phyloP scores from a whole-genome alignment of 2,888 invertebrate species.

The Dendrolimus houi region DNA sequence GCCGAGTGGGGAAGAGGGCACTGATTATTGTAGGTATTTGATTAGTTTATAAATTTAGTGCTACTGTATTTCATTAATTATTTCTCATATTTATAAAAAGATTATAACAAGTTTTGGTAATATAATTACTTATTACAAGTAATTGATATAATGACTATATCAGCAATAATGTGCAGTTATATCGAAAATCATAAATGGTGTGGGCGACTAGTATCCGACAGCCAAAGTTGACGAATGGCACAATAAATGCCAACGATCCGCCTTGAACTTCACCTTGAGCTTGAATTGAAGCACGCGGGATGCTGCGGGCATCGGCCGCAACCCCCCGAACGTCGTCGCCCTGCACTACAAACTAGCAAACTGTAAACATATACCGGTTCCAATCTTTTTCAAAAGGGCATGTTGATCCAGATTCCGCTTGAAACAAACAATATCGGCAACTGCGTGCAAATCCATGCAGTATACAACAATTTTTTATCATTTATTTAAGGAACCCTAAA shows the following conservation, averaged over 20 bases:
- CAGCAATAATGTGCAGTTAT: neutral
- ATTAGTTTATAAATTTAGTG: too few species aligned
- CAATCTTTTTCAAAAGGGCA: slow-evolving; percentile 49
- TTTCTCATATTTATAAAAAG: too few species aligned
- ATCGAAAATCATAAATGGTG: neutral
- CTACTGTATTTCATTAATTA: too few species aligned
- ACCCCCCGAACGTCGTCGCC: slow-evolving; percentile 18
- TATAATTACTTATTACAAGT: too few species aligned
- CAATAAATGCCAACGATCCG: slow-evolving; percentile 69
- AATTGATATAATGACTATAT: too few species aligned
- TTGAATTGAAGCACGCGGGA: slow-evolving; percentile 32
- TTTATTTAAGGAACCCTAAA: too few species aligned
- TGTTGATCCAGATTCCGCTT: slow-evolving; percentile 32
- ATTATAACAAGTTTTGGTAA: too few species aligned
- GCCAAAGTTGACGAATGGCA: slow-evolving; percentile 57
- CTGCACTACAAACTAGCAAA: slow-evolving; percentile 30
- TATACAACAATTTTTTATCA: too few species aligned
- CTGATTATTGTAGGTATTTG: too few species aligned
- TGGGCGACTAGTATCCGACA: slow-evolving; percentile 23
- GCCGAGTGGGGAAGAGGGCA: too few species aligned
- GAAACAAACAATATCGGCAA: neutral
- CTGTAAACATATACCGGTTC: slow-evolving; percentile 55
- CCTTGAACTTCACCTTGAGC: slow-evolving; percentile 67
- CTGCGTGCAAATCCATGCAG: too few species aligned
- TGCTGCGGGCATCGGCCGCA: slow-evolving; percentile 36